phyloP scores from a whole-genome alignment of 2,888 invertebrate genomes.

The Oscheius sp. region DNA sequence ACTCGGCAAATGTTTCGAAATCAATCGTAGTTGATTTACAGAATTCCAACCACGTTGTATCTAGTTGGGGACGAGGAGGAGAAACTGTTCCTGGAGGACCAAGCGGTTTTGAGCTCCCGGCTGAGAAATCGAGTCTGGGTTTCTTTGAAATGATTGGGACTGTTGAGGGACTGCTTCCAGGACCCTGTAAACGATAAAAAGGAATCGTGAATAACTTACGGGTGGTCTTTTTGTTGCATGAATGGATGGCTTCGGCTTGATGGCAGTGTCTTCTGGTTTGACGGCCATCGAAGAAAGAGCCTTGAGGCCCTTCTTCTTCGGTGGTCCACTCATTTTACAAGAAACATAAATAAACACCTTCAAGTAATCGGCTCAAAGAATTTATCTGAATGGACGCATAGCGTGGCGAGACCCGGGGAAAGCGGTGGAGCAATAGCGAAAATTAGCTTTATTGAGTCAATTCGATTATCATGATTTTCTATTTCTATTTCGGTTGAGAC shows the following conservation, averaged over 20 bases:
- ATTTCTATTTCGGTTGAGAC: background rate
- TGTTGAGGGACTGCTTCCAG: background rate
- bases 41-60: slow-evolving; percentile 24
- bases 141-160: slow-evolving; percentile 16
- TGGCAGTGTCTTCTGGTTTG: slow-evolving; percentile 28
- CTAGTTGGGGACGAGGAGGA: slow-evolving; percentile 5
- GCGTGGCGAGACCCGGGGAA: slow-evolving; percentile 1
- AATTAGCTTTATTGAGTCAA: background rate
- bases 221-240: slow-evolving; percentile 10
- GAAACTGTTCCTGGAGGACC: background rate
- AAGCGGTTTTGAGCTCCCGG: background rate
- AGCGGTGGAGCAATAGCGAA: background rate
- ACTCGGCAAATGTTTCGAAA: slow-evolving; percentile 14
- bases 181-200: background rate
- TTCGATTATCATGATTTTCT: no score
- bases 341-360: background rate
- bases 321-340: slow-evolving; percentile 5
- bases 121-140: slow-evolving; percentile 11
- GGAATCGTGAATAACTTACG: background rate
- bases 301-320: slow-evolving; percentile 2
- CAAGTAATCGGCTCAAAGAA: background rate
- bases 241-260: slow-evolving; percentile 26
- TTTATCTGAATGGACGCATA: background rate
- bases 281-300: background rate
- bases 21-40: slow-evolving; percentile 16